phyloP scores from a whole-genome alignment of 2,113 vertebrate genomes.

The Gavia stellata region DNA sequence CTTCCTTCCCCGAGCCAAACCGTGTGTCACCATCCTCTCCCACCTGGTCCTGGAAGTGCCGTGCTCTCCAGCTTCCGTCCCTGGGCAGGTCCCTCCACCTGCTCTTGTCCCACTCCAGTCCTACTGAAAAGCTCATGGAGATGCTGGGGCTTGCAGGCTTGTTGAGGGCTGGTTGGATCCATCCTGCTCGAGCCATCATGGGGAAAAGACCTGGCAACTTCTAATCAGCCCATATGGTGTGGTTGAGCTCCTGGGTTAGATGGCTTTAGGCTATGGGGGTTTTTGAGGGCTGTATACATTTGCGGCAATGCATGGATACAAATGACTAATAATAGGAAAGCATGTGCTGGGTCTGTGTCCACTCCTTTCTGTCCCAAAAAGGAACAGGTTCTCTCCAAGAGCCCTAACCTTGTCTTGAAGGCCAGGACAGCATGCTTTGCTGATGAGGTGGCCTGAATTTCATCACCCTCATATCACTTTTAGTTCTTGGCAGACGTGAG shows the following conservation, averaged over 20 bases:
- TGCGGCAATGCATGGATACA: neutral
- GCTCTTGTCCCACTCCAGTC: neutral
- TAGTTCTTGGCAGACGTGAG: constrained; percentile 40
- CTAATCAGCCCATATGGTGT: accelerated
- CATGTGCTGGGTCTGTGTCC: constrained; percentile 30
- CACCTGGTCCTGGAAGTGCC: neutral
- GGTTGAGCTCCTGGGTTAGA: neutral
- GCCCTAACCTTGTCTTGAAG: constrained; percentile 62
- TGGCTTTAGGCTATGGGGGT: neutral
- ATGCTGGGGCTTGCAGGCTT: neutral
- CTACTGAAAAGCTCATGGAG: neutral
- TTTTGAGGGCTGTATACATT: neutral
- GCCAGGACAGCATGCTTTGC: constrained; percentile 60
- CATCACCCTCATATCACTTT: constrained; percentile 59
- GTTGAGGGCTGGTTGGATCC: neutral
- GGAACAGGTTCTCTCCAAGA: constrained; percentile 27
- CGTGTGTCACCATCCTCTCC: neutral
- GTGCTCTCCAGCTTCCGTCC: neutral
- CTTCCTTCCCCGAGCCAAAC: neutral
- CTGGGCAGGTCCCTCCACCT: neutral
- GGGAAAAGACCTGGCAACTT: neutral
- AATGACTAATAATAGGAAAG: constrained; percentile 59
- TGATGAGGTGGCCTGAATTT: constrained; percentile 58
- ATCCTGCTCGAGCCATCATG: accelerated
- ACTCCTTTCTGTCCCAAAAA: constrained; percentile 54